Evolutionary conservation across 2,797 vertebrate species (phyloP), one percentile per base, ranked within the genome.

Genomic region (Neostethus bicornis): DNA sequence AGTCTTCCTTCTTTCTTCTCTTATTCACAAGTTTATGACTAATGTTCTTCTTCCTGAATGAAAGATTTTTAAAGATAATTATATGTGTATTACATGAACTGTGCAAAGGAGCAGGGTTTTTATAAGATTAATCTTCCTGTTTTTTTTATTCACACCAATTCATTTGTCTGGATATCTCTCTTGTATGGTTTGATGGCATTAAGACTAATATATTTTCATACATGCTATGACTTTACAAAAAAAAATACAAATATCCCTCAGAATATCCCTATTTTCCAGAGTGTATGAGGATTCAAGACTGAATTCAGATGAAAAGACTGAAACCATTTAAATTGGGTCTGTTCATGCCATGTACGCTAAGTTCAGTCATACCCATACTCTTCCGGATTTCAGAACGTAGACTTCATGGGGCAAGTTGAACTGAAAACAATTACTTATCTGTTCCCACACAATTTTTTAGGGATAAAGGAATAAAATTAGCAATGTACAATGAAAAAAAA

Each of bases 281-380:
- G 9, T 42, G 20, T 65, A 58, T 26, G 53, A 56, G 26, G 63
- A 42, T 21, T 42, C 42, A 41, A 21, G 12, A 42, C n/a, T 5
- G 32, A 89, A 94, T 93, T 93, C 93, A 93, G 91, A 62, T 91
- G 74, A 94, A 93, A 91, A 86, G 87, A 32, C 39, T 52, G 61
- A 60, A 50, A 87, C 93, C 70, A 92, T 95, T 94, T 83, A 93
- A 78, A 95, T 94, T n/a, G n/a, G n/a, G n/a, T n/a, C n/a, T n/a
- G n/a, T n/a, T 93, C 93, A 83, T 77, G 80, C 84, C 90, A 69
- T 72, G 87, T 51, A 70, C 74, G 7, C 51, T 52, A 65, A 51
- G 11, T 37, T 37, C 32, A 57, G 42, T 13, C 37, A 46, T 16
- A 45, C 60, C 50, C 56, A 13, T 47, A 55, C 49, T 51, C 55